Base-by-base conservation (phyloP, 2,888 invertebrate species). In the Linnaemya vulpina region DNA sequence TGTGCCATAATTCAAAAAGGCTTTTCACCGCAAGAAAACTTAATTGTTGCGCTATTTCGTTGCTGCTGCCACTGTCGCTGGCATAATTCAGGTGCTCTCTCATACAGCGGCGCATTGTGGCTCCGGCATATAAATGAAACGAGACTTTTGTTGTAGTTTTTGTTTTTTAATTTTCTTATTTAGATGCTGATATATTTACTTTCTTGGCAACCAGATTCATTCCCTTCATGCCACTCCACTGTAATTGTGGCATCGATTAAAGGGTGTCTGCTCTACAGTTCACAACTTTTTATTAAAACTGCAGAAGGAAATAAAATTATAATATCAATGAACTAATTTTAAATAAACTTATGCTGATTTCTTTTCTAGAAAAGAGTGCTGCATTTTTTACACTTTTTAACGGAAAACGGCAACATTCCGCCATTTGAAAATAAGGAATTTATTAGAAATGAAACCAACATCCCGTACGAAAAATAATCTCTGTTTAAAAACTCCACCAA, bases 1-100 rank as follows among this genome's bases (percentile, higher is more conserved):
- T 82, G 68, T 63, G 74, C 76, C 71, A 83, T 86, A 82, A 86
- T 77, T 84, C 76, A 79, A 63, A 86, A 75, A 74, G 77, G 71
- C 77, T 75, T 81, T 74, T 43, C 60, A 53, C 80, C 63, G 35
- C 67, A 81, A 74, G 62, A 81, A 70, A 81, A 85, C 77, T 75
- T 85, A 82, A 82, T 85, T 82, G 81, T 78, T 85, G 84, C 67
- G 53, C 70, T 75, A 81, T 80, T 55, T 68, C 58, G 65, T 51
- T 75, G 43, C 22, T 62, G 62, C 17, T 51, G 11, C 35, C n/a
- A n/a, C n/a, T 46, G 1, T 17, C 22, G 38, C 40, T 76, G 35
- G 20, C 46, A 60, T 22, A 58, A 53, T 3, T 17, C 22, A 17
- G 49, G 17, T 17, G 9, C 49, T 17, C 17, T 55, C 49, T 55